Evolutionary conservation across 2,797 vertebrate species (phyloP), one percentile per base, ranked within the genome.

Genomic region (Leptodactylus fallax): DNA sequence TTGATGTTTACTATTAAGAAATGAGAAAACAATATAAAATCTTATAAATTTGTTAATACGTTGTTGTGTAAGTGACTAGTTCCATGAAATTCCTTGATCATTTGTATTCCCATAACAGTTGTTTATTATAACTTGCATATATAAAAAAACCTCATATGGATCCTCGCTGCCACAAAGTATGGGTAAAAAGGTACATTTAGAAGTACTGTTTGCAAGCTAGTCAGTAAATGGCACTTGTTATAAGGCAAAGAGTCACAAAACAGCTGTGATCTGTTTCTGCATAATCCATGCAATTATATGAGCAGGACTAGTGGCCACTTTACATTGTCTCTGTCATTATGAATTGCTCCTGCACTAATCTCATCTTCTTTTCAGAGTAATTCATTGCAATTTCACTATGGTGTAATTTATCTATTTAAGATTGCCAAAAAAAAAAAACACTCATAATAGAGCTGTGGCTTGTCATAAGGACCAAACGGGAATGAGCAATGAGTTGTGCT

Each of bases 221-320:
- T 23, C 61, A 27, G 53, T 49, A 81, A 87, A 82, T 87, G 67
- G 63, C 81, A 21, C 79, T 69, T 82, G 55, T 87, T 71, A 71
- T 14, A 63, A 71, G 36, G 72, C 74, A 79, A 84, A 49, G 58
- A 76, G 74, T 84, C 21, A 69, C 51, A 79, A 3, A 61, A 81
- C 87, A 83, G 87, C 87, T 87, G 86, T 60, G 81, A 27, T 78
- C 86, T 79, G 72, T 69, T 25, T 71, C 25, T 49, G 61, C 61
- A 63, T 79, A 87, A 87, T 84, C 81, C 61, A 47, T 36, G 27
- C 74, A 78, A 87, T 87, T 87, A 84, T 51, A 17, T 27, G 19
- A 83, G 72, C 47, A 36, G n/a, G 76, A 72, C 47, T 25, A 83
- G 60, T 79, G 82, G 81, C 60, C 81, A 83, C 87, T 87, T 87